Conservation (phyloP, 2,113 vertebrate species). For the Elgaria multicarinata region DNA sequence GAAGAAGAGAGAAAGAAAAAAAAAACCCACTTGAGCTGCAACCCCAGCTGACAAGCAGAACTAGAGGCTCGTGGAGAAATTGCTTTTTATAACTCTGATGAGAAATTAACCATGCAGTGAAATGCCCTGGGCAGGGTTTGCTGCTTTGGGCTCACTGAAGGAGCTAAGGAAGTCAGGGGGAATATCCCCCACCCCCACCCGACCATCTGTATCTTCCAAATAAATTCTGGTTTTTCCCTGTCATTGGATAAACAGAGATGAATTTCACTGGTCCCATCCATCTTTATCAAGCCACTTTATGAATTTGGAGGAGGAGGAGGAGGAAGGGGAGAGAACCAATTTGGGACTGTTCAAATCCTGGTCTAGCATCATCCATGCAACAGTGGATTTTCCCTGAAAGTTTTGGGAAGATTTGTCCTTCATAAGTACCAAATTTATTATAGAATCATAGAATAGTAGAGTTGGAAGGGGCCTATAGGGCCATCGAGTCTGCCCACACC, state of each 20-base stretch:
- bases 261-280: no score
- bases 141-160: background rate
- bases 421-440: background rate
- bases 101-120: slow-evolving; percentile 19
- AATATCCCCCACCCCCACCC: no score
- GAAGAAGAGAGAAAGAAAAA: background rate
- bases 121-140: background rate
- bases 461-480: no score
- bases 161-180: background rate
- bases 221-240: background rate
- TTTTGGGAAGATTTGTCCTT: background rate
- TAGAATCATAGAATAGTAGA: no score
- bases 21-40: background rate
- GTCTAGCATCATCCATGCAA: background rate
- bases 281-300: background rate
- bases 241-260: background rate
- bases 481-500: no score
- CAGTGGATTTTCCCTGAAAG: no score
- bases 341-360: background rate
- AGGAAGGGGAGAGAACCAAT: background rate
- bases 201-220: background rate
- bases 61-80: background rate
- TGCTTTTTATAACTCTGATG: slow-evolving; percentile 29
- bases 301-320: no score
- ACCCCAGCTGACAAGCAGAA: background rate